phyloP scores from a whole-genome alignment of 2,888 invertebrate species.

The Taenaris catops region DNA sequence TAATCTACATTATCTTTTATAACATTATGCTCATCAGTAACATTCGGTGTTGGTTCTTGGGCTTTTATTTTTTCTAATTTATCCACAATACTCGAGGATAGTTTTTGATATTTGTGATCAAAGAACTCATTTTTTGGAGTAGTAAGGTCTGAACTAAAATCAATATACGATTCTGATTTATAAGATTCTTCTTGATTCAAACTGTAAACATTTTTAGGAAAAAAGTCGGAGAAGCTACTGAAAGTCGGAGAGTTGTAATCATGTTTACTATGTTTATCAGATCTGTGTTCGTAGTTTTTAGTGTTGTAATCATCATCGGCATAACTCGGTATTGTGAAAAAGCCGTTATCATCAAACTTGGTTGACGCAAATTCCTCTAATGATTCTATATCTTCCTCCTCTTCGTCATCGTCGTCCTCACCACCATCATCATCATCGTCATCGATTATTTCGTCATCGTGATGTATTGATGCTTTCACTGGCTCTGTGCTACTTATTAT shows the following conservation, averaged over 20 bases:
- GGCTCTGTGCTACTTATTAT: slow-evolving; percentile 39
- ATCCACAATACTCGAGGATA: slow-evolving; percentile 74
- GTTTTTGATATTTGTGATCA: slow-evolving; percentile 71
- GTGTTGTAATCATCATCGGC: slow-evolving; percentile 52
- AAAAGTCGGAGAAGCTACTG: slow-evolving; percentile 49
- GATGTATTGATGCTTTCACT: slow-evolving; percentile 30
- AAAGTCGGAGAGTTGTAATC: slow-evolving; percentile 49
- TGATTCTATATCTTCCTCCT: slow-evolving; percentile 47
- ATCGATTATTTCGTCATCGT: slow-evolving; percentile 22
- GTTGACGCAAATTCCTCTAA: slow-evolving; percentile 69
- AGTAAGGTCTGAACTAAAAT: slow-evolving; percentile 63
- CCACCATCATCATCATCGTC: slow-evolving; percentile 32
- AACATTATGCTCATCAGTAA: slow-evolving; percentile 46
- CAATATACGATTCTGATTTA: slow-evolving; percentile 42
- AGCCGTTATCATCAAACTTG: slow-evolving; percentile 73
- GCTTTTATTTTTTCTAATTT: slow-evolving; percentile 59
- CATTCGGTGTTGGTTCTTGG: slow-evolving; percentile 43
- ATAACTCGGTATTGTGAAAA: slow-evolving; percentile 70
- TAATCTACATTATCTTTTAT: slow-evolving; percentile 55
- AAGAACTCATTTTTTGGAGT: slow-evolving; percentile 77
- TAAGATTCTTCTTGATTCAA: slow-evolving; percentile 35
- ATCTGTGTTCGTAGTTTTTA: slow-evolving; percentile 39
- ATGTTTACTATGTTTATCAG: slow-evolving; percentile 47
- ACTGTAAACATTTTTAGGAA: slow-evolving; percentile 45
- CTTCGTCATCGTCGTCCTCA: slow-evolving; percentile 40